Evolutionary conservation across 2,113 vertebrate genomes (phyloP).

Genomic region (Datnioides undecimradiatus): DNA sequence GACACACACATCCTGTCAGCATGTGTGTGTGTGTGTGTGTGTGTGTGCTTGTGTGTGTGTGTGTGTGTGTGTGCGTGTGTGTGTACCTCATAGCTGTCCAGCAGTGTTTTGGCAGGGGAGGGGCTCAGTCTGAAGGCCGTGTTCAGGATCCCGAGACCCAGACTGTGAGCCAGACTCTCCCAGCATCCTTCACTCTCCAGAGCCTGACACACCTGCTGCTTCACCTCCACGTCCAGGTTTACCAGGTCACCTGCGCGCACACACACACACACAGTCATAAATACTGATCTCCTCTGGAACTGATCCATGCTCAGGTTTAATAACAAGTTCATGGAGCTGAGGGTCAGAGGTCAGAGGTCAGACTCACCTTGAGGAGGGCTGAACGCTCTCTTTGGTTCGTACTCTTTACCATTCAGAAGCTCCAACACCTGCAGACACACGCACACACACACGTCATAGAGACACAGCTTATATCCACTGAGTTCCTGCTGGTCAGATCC

Average conservation of each 20-base stretch:
- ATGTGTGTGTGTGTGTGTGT: slow-evolving; percentile 8
- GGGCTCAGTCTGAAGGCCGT: slow-evolving; percentile 92
- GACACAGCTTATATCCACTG: no score
- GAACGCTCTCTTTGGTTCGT: slow-evolving; percentile 75
- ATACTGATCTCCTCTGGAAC: no score
- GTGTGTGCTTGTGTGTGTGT: slow-evolving; percentile 1
- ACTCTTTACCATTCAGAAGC: slow-evolving; percentile 90
- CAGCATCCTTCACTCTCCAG: slow-evolving; percentile 90
- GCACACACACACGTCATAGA: not conserved
- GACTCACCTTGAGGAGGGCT: slow-evolving; percentile 84
- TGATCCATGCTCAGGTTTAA: no score
- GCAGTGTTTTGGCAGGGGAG: slow-evolving; percentile 89
- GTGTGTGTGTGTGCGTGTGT: slow-evolving; percentile 28
- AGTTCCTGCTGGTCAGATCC: no score
- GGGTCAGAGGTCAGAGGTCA: not conserved
- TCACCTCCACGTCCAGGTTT: slow-evolving; percentile 83
- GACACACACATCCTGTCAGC: no score
- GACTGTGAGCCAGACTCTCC: slow-evolving; percentile 89
- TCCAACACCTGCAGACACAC: slow-evolving; percentile 87
- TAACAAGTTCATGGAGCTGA: no score
- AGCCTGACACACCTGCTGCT: slow-evolving; percentile 85
- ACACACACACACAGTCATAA: slow-evolving; percentile 33
- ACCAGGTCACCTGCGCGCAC: slow-evolving; percentile 86
- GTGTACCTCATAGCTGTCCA: slow-evolving; percentile 96
- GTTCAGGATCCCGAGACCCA: slow-evolving; percentile 92